Evolutionary conservation across 1,140 invertebrate genomes (phyloP).

Genomic region (Drosophila watanabei): DNA sequence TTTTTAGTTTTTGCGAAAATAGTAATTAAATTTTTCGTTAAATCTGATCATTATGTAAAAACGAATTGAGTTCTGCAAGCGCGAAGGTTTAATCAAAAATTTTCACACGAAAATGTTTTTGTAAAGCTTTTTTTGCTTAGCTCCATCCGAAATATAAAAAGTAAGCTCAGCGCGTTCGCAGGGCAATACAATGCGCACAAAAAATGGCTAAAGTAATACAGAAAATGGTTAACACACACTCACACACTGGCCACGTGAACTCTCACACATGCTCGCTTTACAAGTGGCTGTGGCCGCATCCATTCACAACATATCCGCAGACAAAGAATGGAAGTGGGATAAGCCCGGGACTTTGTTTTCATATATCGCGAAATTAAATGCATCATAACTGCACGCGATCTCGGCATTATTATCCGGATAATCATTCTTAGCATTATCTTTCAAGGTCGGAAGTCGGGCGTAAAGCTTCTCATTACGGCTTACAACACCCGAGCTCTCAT

Average conservation of each 20-base stretch:
- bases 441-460: conserved; percentile 26
- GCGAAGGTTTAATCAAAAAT: conserved; percentile 62
- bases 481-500: background rate
- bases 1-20: conserved; percentile 9
- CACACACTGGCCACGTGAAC: conserved; percentile 29
- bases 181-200: conserved; percentile 36
- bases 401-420: conserved; percentile 10
- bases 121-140: conserved; percentile 31
- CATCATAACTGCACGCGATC: conserved; percentile 35
- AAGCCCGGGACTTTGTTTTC: conserved; percentile 12
- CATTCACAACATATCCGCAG: conserved; percentile 12
- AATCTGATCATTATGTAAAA: conserved; percentile 52
- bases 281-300: conserved; percentile 13
- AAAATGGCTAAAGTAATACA: conserved; percentile 14
- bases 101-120: conserved; percentile 50
- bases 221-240: conserved; percentile 42
- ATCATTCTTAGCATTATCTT: conserved; percentile 7
- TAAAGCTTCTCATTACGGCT: conserved; percentile 37
- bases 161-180: conserved; percentile 29
- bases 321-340: conserved; percentile 22
- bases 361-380: conserved; percentile 23
- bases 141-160: conserved; percentile 25
- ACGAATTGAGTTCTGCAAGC: conserved; percentile 35
- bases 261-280: conserved; percentile 39
- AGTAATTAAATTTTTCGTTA: conserved; percentile 46